These are phyloP conservation scores for Pyrrhosoma nymphula DNA, from an alignment of 2,888 invertebrate species.

Conservation along the genomic window DNA sequence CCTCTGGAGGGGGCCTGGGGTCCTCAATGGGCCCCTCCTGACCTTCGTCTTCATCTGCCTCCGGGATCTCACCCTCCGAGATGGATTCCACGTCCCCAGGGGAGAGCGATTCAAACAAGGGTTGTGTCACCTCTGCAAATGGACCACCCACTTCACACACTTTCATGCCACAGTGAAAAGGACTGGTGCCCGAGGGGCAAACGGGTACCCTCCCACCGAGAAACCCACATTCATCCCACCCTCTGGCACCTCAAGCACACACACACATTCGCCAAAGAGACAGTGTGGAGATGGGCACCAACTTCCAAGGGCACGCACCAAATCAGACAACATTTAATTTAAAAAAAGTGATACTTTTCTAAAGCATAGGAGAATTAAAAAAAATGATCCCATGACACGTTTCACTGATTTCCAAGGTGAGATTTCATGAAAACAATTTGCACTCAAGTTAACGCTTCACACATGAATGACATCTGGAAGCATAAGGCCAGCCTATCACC, in stretches of 20 bases:
- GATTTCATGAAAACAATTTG: neutral
- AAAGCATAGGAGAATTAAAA: neutral
- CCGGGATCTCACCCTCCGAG: conserved; percentile 77
- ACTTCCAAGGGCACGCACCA: conserved; percentile 41
- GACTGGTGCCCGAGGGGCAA: conserved; percentile 37
- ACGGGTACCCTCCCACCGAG: neutral
- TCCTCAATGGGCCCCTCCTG: conserved; percentile 70
- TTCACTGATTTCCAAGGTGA: conserved; percentile 28
- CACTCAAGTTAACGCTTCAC: neutral
- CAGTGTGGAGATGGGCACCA: conserved; percentile 45
- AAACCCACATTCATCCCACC: neutral
- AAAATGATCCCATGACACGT: neutral
- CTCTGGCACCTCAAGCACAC: neutral
- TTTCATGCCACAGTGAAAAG: conserved; percentile 53
- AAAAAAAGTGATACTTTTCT: conserved; percentile 4
- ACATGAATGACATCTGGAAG: neutral
- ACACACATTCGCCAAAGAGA: conserved; percentile 48
- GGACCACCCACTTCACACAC: conserved; percentile 65
- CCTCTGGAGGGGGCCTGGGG: conserved; percentile 53
- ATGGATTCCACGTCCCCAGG: conserved; percentile 77
- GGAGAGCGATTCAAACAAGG: conserved; percentile 72
- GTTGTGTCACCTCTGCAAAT: conserved; percentile 67
- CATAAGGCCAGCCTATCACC: conserved; percentile 17
- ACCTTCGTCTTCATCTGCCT: conserved; percentile 72
- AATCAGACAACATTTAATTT: neutral